These are phyloP conservation scores for Orestias chungarensis DNA, from an alignment of 2,797 vertebrate genomes.

Conservation along the genomic window DNA sequence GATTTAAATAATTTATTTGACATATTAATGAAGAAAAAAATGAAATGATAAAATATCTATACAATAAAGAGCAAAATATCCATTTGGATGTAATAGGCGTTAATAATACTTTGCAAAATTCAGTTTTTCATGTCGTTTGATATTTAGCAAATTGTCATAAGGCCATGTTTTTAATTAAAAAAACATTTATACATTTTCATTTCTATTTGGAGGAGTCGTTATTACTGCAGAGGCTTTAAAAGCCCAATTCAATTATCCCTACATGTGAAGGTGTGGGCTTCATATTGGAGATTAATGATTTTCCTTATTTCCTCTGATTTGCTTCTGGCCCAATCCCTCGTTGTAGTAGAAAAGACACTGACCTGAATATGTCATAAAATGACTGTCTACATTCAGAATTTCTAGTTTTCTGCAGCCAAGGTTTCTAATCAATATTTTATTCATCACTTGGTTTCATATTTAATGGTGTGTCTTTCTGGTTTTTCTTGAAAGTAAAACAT, in stretches of 20 bases:
- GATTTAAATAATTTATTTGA: too few relatives aligned
- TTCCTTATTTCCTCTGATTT: constrained; percentile 6
- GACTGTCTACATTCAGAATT: background rate
- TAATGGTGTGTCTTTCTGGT: background rate
- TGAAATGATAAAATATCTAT: background rate
- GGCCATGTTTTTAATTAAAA: background rate
- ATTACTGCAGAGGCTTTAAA: background rate
- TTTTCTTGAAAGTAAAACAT: background rate
- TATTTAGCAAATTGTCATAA: background rate
- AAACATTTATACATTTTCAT: background rate
- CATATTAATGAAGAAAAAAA: too few relatives aligned
- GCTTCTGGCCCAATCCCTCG: background rate
- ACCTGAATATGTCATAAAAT: background rate
- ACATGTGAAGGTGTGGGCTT: constrained; percentile 5
- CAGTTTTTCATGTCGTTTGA: background rate
- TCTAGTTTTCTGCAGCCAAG: background rate
- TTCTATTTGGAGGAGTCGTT: background rate
- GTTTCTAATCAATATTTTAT: background rate
- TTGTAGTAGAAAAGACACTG: background rate
- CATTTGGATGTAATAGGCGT: background rate
- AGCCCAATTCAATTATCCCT: constrained; percentile 3
- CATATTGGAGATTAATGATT: constrained; percentile 6
- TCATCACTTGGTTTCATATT: background rate
- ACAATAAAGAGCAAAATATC: background rate
- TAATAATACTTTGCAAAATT: background rate